Conservation (phyloP, 2,797 vertebrate genomes). For the Acanthis flammea region DNA sequence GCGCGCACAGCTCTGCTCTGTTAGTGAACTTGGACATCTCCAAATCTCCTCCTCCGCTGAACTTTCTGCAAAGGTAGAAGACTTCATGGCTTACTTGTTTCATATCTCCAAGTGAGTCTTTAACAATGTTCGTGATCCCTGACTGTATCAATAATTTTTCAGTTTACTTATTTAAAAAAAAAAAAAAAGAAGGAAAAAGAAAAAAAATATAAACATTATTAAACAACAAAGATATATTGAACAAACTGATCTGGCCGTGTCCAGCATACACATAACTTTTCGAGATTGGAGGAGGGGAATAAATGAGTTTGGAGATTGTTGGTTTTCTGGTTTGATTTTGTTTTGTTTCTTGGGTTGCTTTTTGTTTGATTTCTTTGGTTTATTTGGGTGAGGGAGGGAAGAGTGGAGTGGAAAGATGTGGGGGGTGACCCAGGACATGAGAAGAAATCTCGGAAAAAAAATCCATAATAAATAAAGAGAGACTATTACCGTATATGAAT, state of each 20-base stretch:
- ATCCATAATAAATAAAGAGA: slow-evolving; percentile 75
- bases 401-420: background rate
- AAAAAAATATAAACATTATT: slow-evolving; percentile 54
- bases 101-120: slow-evolving; percentile 95
- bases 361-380: slow-evolving; percentile 1
- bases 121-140: slow-evolving; percentile 90
- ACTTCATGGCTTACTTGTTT: slow-evolving; percentile 88
- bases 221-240: slow-evolving; percentile 35
- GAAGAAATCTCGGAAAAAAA: slow-evolving; percentile 73
- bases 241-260: slow-evolving; percentile 71
- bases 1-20: slow-evolving; percentile 60
- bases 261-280: slow-evolving; percentile 72
- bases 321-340: slow-evolving; percentile 26
- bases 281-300: slow-evolving; percentile 74
- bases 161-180: slow-evolving; percentile 77
- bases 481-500: slow-evolving; percentile 87
- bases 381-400: slow-evolving; percentile 22
- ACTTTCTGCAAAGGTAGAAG: slow-evolving; percentile 83
- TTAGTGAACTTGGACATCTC: slow-evolving; percentile 71
- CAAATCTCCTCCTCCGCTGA: slow-evolving; percentile 73
- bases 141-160: slow-evolving; percentile 87
- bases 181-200: background rate
- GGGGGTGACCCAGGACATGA: slow-evolving; percentile 74
- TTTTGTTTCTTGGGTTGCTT: slow-evolving; percentile 47
- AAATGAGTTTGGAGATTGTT: slow-evolving; percentile 73